Evolutionary conservation across 2,888 invertebrate genomes (phyloP).

Genomic region (Lampropteryx suffumata): DNA sequence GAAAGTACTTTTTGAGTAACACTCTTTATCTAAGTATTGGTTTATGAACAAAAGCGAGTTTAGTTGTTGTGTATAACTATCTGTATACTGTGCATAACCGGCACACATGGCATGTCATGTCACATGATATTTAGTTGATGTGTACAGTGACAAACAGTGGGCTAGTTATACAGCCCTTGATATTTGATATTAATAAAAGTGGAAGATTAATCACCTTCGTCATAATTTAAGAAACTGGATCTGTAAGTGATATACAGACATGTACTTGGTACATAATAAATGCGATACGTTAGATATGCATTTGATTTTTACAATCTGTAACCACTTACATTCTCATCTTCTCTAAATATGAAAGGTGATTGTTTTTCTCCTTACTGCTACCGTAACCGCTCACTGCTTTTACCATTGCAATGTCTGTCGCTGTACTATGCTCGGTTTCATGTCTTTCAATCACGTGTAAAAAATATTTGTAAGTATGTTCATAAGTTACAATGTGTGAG

Average conservation of each 20-base stretch:
- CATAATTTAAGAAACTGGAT: conserved; percentile 22
- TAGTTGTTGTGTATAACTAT: conserved; percentile 13
- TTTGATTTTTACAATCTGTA: conserved; percentile 13
- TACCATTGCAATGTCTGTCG: conserved; percentile 40
- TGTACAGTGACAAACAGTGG: conserved; percentile 35
- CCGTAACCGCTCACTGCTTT: conserved; percentile 24
- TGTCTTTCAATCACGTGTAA: conserved; percentile 34
- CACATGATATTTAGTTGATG: conserved; percentile 9
- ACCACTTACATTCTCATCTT: conserved; percentile 23
- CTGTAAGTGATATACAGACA: conserved; percentile 21
- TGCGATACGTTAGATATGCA: neutral
- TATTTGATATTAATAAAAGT: conserved; percentile 18
- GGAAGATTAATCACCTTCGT: conserved; percentile 22
- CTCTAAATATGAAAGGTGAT: conserved; percentile 25
- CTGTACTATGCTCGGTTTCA: conserved; percentile 46
- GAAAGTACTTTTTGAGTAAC: neutral
- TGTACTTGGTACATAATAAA: conserved; percentile 6
- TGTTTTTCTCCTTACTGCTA: conserved; percentile 23
- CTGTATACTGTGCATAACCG: conserved; percentile 7
- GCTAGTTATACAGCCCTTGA: no score
- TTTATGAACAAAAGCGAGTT: conserved; percentile 7
- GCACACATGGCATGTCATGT: conserved; percentile 1
- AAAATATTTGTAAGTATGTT: conserved; percentile 29
- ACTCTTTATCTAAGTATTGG: neutral
- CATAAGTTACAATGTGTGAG: conserved; percentile 21